Base-by-base conservation (phyloP, 2,113 vertebrate species). In the Oenanthe melanoleuca region DNA sequence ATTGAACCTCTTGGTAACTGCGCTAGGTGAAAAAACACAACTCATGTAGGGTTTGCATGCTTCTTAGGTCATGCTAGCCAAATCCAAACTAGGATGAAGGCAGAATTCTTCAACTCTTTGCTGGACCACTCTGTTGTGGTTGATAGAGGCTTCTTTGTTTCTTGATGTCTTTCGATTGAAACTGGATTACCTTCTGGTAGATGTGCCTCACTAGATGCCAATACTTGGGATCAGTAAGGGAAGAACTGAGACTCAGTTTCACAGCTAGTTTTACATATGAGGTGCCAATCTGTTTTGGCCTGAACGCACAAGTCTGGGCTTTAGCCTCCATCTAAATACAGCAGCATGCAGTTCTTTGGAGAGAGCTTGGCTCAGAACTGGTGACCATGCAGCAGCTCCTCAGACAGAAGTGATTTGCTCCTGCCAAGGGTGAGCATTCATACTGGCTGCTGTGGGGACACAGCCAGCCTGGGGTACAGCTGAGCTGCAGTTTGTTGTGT, bases 171-270 rank as follows among this genome's bases (percentile, higher is more conserved):
- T 94, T 61, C 38, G 23, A 23, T 33, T 79, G 67, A 86, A 69
- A 37, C 8, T 44, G 31, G 33, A 56, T 72, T 74, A 38, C 20
- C 37, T 67, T 81, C 52, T 57, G 59, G 42, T 80, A 65, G 44
- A 14, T 60, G 47, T 0, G 2, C 45, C 20, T 82, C 64, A 28
- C 29, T 52, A 44, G 44, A 47, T 52, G 70, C 40, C 82, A 82
- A 72, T 37, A 61, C 17, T 72, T 82, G 71, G 50, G n/a, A 40
- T 79, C 25, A 50, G 25, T 37, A 61, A 82, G 18, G 29, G 37
- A 84, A 85, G 52, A 92, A 53, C 24, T 25, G 28, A 61, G 28
- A 37, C 29, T 86, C 52, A 26, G 29, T 60, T 91, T 94, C 70
- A 75, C 25, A 47, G 7, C n/a, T 85, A 80, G 45, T 45, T 88